A percentile compares a stretch with the other conserved stretches of the same genome.
phyloP scores from a whole-genome alignment of 1,140 invertebrate species.

The Drosophila kanapiae region DNA sequence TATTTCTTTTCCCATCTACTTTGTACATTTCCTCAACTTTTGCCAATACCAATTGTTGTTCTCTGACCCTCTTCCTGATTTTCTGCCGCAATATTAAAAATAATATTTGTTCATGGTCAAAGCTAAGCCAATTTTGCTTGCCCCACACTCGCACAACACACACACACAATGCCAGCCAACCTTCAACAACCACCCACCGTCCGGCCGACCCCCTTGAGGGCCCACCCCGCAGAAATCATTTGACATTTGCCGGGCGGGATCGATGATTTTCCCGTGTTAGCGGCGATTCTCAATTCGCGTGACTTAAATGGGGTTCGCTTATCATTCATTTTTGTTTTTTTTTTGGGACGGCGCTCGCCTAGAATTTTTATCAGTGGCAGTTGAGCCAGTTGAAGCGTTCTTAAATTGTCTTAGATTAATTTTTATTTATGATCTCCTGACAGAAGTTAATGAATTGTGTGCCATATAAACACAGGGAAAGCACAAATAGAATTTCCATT shows the following conservation, averaged over 20 bases:
- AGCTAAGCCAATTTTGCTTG: slow-evolving; percentile 75
- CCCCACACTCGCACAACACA: neutral
- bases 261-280: slow-evolving; percentile 34
- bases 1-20: slow-evolving; percentile 27
- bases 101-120: slow-evolving; percentile 74
- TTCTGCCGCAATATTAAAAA: slow-evolving; percentile 61
- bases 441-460: slow-evolving; percentile 52
- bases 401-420: slow-evolving; percentile 61
- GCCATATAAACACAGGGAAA: slow-evolving; percentile 31
- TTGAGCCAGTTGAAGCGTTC: slow-evolving; percentile 38
- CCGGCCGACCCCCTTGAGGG: neutral
- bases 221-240: slow-evolving; percentile 8
- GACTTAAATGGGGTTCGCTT: slow-evolving; percentile 42
- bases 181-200: slow-evolving; percentile 9
- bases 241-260: slow-evolving; percentile 43
- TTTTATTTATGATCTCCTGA: slow-evolving; percentile 46
- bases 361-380: slow-evolving; percentile 40
- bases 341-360: slow-evolving; percentile 22
- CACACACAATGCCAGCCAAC: neutral
- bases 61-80: slow-evolving; percentile 39
- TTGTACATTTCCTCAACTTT: slow-evolving; percentile 24
- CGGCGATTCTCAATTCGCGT: slow-evolving; percentile 33
- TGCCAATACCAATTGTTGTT: slow-evolving; percentile 24
- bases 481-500: slow-evolving; percentile 27
- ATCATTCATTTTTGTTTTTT: slow-evolving; percentile 16